Evolutionary conservation across 1,140 invertebrate genomes (phyloP), one percentile per base, ranked within the genome.

Genomic region (Solenopsis fugax): DNA sequence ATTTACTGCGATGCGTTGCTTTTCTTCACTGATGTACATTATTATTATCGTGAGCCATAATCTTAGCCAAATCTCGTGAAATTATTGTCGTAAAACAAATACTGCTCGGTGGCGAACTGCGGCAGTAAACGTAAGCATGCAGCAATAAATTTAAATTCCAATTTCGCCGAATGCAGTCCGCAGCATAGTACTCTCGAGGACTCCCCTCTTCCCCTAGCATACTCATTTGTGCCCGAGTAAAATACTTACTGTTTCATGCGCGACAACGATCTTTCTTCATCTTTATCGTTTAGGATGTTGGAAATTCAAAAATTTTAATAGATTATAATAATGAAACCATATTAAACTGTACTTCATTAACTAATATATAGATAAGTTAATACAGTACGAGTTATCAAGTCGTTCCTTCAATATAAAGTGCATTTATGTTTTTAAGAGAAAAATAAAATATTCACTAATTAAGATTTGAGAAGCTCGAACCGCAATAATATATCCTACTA

Each of bases 101-200:
- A 75, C 54, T 62, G 54, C 65, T 82, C 41, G 41, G 76, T 58
- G 75, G 84, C 75, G 24, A 78, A 48, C 41, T 86, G 48, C 77
- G 50, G 60, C 72, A 52, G 50, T 85, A 87, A 85, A 86, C 81
- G 58, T 90, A 90, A 88, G 78, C 87, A 86, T 16, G 21, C 87
- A 13, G 77, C 84, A 71, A 90, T 90, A 90, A 90, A 88, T 90
- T 90, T 88, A 77, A 88, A 75, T 90, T 90, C 88, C 88, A 90
- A 90, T 90, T 90, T 90, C 84, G 64, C 71, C 84, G 75, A 90
- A 90, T 90, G 80, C 76, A 87, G 77, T 86, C 37, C 56, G 65
- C 37, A 52, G 77, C 45, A 13, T 29, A 86, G 48, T 86, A 41
- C 65, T 86, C 62, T 71, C 64, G 37, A 54, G 77, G 54, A 81